phyloP scores from a whole-genome alignment of 2,888 invertebrate species.

The Neuroscelio doddi region DNA sequence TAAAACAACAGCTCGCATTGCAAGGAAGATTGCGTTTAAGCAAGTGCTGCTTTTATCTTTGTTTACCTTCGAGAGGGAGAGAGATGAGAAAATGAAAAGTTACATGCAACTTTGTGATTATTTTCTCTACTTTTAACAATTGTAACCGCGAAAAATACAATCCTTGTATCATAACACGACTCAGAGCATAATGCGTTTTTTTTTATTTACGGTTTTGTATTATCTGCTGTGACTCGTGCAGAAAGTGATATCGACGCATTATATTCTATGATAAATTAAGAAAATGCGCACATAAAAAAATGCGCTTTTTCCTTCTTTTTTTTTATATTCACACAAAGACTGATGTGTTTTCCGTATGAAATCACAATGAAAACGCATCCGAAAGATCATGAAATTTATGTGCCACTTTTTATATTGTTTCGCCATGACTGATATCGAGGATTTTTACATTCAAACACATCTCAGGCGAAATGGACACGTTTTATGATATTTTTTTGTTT shows the following conservation, averaged over 20 bases:
- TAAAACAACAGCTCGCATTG: neutral
- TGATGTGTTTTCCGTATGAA: slow-evolving; percentile 32
- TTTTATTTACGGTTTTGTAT: no score
- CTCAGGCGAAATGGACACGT: neutral
- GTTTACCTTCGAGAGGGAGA: neutral
- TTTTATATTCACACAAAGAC: slow-evolving; percentile 26
- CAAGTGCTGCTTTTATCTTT: neutral
- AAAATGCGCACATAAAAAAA: no score
- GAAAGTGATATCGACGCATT: slow-evolving; percentile 3
- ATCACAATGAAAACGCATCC: slow-evolving; percentile 12
- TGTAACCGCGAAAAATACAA: neutral
- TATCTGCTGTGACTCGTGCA: no score
- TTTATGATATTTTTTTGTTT: no score
- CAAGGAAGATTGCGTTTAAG: slow-evolving; percentile 1
- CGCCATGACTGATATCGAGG: neutral
- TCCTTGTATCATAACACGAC: neutral
- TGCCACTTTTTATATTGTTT: slow-evolving; percentile 27
- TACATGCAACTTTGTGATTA: slow-evolving; percentile 8
- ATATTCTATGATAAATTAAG: neutral
- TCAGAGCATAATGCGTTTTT: slow-evolving; percentile 4
- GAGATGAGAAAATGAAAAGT: neutral
- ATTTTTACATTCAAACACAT: neutral
- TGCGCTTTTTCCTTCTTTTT: slow-evolving; percentile 13
- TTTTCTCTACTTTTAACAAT: slow-evolving; percentile 1
- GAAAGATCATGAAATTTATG: slow-evolving; percentile 25